Conservation (phyloP, 1,140 invertebrate species). For the Contarinia nasturtii region DNA sequence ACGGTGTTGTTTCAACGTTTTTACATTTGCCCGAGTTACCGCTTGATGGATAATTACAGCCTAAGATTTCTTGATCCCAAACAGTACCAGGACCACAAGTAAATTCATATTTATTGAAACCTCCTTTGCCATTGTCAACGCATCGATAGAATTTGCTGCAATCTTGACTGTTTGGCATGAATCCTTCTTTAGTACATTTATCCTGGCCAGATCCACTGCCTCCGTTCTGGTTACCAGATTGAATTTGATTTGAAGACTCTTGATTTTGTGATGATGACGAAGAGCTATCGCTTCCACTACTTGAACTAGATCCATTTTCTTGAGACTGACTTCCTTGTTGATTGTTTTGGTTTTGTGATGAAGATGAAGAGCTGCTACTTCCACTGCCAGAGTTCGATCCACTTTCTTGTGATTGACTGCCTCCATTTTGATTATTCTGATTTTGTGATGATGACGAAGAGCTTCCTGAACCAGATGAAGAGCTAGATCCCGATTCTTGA, state of each 20-base stretch:
- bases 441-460: not conserved
- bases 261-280: conserved; percentile 6
- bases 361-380: conserved; percentile 2
- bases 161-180: conserved; percentile 23
- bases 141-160: conserved; percentile 52
- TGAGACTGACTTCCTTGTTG: conserved; percentile 7
- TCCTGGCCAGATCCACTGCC: too few relatives aligned
- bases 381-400: not conserved
- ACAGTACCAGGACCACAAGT: conserved; percentile 40
- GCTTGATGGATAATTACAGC: conserved; percentile 34
- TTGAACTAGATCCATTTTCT: conserved; percentile 1
- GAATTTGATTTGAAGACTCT: conserved; percentile 1
- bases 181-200: conserved; percentile 26
- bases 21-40: conserved; percentile 1
- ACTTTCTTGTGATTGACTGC: conserved; percentile 2
- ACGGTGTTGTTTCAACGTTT: conserved; percentile 3
- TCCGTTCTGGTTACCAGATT: not conserved
- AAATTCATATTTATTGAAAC: conserved; percentile 35
- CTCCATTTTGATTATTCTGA: not conserved
- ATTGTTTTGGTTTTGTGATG: conserved; percentile 2
- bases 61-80: conserved; percentile 35
- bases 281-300: conserved; percentile 5
- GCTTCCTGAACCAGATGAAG: not conserved
- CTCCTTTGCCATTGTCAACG: conserved; percentile 31
- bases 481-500: not conserved